A percentile compares a stretch with the other conserved stretches of the same genome.
phyloP scores from a whole-genome alignment of 2,797 vertebrate genomes.

The Rhynchonycteris naso region DNA sequence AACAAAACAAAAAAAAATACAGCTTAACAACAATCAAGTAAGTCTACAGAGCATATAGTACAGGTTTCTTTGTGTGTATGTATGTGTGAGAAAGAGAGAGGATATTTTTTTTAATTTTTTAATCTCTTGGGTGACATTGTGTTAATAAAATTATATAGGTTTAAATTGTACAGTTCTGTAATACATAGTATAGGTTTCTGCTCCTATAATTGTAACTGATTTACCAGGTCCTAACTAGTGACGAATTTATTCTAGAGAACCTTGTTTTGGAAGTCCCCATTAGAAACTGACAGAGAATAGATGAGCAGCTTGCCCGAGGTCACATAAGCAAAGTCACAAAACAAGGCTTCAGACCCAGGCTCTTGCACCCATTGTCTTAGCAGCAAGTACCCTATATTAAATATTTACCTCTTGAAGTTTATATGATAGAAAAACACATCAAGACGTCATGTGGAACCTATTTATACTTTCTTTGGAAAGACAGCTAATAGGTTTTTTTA shows the following conservation, averaged over 20 bases:
- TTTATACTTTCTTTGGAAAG: not conserved
- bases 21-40: no score
- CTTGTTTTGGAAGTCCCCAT: not conserved
- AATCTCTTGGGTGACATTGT: no score
- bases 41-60: no score
- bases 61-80: no score
- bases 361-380: not conserved
- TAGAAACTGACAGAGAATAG: not conserved
- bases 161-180: not conserved
- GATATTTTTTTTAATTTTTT: no score
- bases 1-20: no score
- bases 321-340: not conserved
- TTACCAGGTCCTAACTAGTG: not conserved
- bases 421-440: not conserved
- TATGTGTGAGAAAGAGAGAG: no score
- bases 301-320: not conserved
- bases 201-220: not conserved
- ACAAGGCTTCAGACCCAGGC: not conserved
- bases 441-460: not conserved
- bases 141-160: no score
- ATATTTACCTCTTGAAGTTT: not conserved
- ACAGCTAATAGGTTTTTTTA: not conserved
- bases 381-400: fast-evolving
- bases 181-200: not conserved
- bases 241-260: not conserved